Percentiles rank a stretch among this genome's conserved stretches.
phyloP scores from a whole-genome alignment of 2,113 vertebrate species.

The Sebastes schlegelii region DNA sequence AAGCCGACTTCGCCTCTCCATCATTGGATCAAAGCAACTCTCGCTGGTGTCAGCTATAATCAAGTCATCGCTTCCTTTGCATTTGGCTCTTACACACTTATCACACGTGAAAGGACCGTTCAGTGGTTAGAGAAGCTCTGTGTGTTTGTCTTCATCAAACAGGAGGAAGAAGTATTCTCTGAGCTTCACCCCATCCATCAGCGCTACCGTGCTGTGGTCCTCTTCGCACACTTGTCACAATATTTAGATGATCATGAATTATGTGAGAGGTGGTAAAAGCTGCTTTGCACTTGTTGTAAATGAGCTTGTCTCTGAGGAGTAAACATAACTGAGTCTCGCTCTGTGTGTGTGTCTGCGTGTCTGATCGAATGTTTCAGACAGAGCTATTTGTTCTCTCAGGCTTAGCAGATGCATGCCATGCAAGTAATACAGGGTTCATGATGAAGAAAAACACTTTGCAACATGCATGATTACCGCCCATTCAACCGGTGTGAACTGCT shows the following conservation, averaged over 20 bases:
- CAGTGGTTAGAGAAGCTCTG: constrained; percentile 14
- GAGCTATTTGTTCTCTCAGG: constrained; percentile 58
- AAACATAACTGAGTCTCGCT: constrained; percentile 47
- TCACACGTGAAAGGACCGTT: constrained; percentile 35
- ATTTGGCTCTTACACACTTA: constrained; percentile 29
- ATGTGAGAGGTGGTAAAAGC: constrained; percentile 46
- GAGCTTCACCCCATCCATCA: constrained; percentile 52
- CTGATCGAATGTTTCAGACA: constrained; percentile 50
- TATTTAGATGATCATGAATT: constrained; percentile 65
- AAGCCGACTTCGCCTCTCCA: constrained; percentile 34
- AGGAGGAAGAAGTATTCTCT: constrained; percentile 1
- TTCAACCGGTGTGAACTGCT: constrained; percentile 52
- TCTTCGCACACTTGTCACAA: constrained; percentile 57
- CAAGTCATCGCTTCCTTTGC: constrained; percentile 44
- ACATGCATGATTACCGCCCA: constrained; percentile 68
- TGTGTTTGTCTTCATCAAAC: constrained; percentile 50
- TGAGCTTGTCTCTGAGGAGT: constrained; percentile 53
- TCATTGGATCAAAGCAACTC: constrained; percentile 52
- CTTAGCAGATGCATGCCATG: constrained; percentile 61
- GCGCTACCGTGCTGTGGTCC: constrained; percentile 38
- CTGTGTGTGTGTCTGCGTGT: constrained; percentile 20
- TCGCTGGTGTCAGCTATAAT: constrained; percentile 50
- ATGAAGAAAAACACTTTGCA: constrained; percentile 66
- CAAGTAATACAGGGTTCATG: constrained; percentile 42
- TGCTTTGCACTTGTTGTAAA: constrained; percentile 59